Evolutionary conservation across 2,888 invertebrate species (phyloP).

Genomic region (Chydorus sphaericus): DNA sequence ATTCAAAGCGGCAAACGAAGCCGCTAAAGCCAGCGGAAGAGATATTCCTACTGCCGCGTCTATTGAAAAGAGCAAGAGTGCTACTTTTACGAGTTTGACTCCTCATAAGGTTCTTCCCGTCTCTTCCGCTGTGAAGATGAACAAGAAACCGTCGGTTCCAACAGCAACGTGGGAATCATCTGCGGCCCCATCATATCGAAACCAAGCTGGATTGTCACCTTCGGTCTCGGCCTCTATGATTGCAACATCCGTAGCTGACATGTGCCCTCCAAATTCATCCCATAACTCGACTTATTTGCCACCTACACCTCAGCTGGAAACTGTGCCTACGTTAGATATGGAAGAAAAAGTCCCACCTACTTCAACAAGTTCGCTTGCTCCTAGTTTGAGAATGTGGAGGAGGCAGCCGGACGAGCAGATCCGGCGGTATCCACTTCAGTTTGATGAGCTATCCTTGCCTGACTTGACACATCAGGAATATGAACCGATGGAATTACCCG

Average conservation of each 20-base stretch:
- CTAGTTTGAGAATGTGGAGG: constrained; percentile 6
- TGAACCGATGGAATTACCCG: background rate
- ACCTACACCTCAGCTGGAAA: constrained; percentile 1
- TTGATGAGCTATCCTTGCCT: constrained; percentile 24
- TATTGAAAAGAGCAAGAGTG: background rate
- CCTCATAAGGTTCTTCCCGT: constrained; percentile 12
- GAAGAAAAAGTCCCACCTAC: background rate
- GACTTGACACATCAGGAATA: constrained; percentile 9
- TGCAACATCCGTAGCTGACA: constrained; percentile 12
- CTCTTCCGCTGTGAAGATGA: no score
- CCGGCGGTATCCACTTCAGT: constrained; percentile 28
- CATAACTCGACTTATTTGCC: constrained; percentile 14
- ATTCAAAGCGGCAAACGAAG: constrained; percentile 28
- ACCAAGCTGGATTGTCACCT: constrained; percentile 1
- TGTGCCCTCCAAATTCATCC: constrained; percentile 13
- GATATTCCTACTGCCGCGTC: constrained; percentile 6
- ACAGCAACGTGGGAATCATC: background rate
- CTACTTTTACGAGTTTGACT: constrained; percentile 5
- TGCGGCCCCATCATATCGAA: background rate
- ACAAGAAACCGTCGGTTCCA: constrained; percentile 9
- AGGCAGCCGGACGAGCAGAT: background rate
- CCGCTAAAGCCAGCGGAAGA: constrained; percentile 17
- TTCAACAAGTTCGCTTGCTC: constrained; percentile 13
- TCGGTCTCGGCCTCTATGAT: constrained; percentile 14
- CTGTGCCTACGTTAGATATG: no score